Conservation (phyloP, 2,797 vertebrate species). For the Chiroxiphia lanceolata region DNA sequence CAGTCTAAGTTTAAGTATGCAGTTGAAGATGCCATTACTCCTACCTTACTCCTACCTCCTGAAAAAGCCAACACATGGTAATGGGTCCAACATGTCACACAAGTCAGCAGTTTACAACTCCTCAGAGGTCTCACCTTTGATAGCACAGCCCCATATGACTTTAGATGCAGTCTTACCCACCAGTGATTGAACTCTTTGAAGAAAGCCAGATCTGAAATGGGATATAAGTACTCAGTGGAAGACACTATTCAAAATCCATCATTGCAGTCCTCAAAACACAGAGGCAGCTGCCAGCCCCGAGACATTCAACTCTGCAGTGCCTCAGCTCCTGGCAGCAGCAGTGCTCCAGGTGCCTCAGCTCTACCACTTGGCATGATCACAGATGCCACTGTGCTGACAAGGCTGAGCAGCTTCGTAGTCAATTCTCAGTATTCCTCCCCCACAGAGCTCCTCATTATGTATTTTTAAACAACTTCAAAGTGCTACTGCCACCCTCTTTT, state of each 20-base stretch:
- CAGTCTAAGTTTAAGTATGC: not conserved
- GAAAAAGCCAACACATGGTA: not conserved
- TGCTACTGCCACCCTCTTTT: not conserved
- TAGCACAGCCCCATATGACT: not conserved
- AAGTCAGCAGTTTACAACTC: not conserved
- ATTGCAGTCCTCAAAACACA: not conserved
- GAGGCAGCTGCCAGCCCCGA: not conserved
- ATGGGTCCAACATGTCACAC: not conserved
- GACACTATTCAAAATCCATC: not conserved
- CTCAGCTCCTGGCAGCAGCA: not conserved
- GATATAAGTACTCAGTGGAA: not conserved
- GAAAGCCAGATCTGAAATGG: not conserved
- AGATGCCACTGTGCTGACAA: not conserved
- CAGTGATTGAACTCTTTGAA: not conserved
- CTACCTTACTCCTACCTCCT: not conserved
- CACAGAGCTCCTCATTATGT: not conserved
- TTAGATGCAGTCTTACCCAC: not conserved
- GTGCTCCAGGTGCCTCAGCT: not conserved
- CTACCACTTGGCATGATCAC: not conserved
- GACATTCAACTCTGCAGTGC: not conserved
- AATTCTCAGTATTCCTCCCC: not conserved
- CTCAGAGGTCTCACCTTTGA: not conserved
- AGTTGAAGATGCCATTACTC: not conserved
- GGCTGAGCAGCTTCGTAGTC: not conserved
- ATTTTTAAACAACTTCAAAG: not conserved